Conservation (phyloP, 2,888 invertebrate genomes). For the Taenaris catops region DNA sequence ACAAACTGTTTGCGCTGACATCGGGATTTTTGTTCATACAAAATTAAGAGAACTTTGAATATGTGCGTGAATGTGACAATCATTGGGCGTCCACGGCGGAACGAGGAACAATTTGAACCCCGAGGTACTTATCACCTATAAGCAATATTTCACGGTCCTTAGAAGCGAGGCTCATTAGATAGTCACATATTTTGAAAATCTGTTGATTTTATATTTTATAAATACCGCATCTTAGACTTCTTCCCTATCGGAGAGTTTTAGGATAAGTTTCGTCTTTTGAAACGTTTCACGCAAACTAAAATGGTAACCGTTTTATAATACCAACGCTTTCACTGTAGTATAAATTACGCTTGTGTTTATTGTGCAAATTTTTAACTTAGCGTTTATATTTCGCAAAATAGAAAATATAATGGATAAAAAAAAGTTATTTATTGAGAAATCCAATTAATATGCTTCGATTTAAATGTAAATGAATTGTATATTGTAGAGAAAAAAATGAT, state of each 20-base stretch:
- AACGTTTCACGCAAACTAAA: conserved; percentile 37
- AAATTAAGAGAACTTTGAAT: too few relatives aligned
- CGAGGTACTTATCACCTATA: conserved; percentile 7
- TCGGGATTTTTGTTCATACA: too few relatives aligned
- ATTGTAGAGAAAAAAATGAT: conserved; percentile 61
- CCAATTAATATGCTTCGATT: conserved; percentile 60
- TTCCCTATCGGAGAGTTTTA: conserved; percentile 43
- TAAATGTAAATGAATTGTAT: conserved; percentile 69
- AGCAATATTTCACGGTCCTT: conserved; percentile 16
- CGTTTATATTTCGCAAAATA: conserved; percentile 40
- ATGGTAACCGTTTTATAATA: conserved; percentile 36
- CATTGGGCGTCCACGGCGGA: too few relatives aligned
- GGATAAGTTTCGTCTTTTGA: conserved; percentile 37
- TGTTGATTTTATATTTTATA: conserved; percentile 23
- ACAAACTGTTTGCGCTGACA: too few relatives aligned
- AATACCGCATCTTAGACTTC: conserved; percentile 55
- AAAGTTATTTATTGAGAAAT: conserved; percentile 55
- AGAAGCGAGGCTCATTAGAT: conserved; percentile 24
- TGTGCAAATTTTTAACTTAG: conserved; percentile 51
- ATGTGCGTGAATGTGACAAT: too few relatives aligned
- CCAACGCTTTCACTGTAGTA: conserved; percentile 51
- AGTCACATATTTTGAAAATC: conserved; percentile 30
- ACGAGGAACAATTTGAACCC: too few relatives aligned
- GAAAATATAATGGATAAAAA: conserved; percentile 23
- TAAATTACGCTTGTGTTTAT: conserved; percentile 57